These are phyloP conservation scores for Drosophila tropicalis DNA, from an alignment of 1,140 invertebrate genomes.

Conservation along the genomic window DNA sequence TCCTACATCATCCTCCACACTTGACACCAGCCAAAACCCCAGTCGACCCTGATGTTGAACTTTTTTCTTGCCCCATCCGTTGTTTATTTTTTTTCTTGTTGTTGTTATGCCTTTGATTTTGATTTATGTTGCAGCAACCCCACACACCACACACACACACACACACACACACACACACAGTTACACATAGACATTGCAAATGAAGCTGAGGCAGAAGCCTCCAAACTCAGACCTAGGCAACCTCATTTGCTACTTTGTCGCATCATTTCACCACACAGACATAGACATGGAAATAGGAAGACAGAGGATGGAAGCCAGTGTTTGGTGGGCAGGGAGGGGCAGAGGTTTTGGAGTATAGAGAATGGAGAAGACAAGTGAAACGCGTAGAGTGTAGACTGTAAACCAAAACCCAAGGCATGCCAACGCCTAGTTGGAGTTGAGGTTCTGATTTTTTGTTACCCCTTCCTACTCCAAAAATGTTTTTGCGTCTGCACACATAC, in stretches of 20 bases:
- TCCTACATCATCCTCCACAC: constrained; percentile 25
- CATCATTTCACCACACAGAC: constrained; percentile 69
- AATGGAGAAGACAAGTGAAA: background rate
- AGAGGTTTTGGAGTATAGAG: background rate
- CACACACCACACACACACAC: constrained; percentile 21
- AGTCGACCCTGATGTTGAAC: constrained; percentile 20
- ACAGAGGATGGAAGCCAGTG: constrained; percentile 5
- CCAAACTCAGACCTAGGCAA: constrained; percentile 42
- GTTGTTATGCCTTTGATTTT: constrained; percentile 72
- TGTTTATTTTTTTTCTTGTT: constrained; percentile 39
- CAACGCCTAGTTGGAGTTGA: constrained; percentile 47
- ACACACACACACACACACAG: constrained; percentile 5
- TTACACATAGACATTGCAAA: constrained; percentile 39
- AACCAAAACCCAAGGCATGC: constrained; percentile 56
- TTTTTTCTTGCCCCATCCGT: background rate
- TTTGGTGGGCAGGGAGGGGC: too few species aligned
- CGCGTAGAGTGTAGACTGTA: constrained; percentile 16
- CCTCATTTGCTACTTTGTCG: constrained; percentile 79
- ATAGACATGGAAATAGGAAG: constrained; percentile 10
- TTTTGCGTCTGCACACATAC: background rate
- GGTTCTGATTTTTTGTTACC: constrained; percentile 32
- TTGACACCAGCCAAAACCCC: constrained; percentile 12
- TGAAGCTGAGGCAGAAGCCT: constrained; percentile 39
- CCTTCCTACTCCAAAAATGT: constrained; percentile 2
- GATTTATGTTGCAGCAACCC: constrained; percentile 77